Conservation (phyloP, 2,888 invertebrate genomes). For the Dusona sp. region DNA sequence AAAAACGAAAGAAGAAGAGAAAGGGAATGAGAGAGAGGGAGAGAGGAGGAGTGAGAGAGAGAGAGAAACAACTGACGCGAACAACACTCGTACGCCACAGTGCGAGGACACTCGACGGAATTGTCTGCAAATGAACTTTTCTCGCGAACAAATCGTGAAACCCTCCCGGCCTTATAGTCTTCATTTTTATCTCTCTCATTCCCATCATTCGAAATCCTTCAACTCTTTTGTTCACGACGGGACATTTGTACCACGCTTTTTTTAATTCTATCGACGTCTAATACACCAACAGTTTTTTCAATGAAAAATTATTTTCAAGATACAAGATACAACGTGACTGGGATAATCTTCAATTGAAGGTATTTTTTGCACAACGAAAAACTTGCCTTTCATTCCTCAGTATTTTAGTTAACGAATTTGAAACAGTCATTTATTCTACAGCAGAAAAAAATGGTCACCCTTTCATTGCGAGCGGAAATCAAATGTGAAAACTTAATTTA, state of each 20-base stretch:
- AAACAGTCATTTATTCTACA: too few species aligned
- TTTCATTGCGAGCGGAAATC: too few species aligned
- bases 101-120: conserved; percentile 68
- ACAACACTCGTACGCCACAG: conserved; percentile 59
- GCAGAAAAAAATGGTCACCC: too few species aligned
- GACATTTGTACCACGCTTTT: conserved; percentile 37
- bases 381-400: too few species aligned
- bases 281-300: background rate
- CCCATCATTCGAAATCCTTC: conserved; percentile 47
- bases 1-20: conserved; percentile 47
- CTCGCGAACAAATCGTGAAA: conserved; percentile 56
- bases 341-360: background rate
- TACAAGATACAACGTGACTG: too few species aligned
- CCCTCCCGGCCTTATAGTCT: conserved; percentile 41
- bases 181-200: conserved; percentile 27
- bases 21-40: conserved; percentile 44
- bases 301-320: background rate
- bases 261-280: conserved; percentile 23
- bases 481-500: too few species aligned
- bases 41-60: conserved; percentile 29
- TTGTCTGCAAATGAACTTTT: conserved; percentile 68
- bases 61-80: conserved; percentile 51
- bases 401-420: too few species aligned
- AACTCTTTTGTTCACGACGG: conserved; percentile 33
- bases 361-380: too few species aligned